These are phyloP conservation scores for Antrozous pallidus DNA, from an alignment of 2,797 vertebrate species.

Conservation along the genomic window DNA sequence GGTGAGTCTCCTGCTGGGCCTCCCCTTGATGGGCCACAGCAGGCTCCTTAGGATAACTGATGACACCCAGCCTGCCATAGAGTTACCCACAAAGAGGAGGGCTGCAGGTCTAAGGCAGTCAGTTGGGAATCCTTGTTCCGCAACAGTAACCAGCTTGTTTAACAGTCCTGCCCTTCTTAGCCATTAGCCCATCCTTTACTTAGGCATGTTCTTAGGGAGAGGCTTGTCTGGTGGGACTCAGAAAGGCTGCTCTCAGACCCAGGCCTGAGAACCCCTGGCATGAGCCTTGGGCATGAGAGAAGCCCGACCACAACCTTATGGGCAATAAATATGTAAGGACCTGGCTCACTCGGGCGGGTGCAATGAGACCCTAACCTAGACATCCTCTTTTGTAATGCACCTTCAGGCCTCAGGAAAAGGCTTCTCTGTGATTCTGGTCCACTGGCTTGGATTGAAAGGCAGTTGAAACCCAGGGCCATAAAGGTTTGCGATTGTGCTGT, in stretches of 20 bases:
- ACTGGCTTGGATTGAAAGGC: not conserved
- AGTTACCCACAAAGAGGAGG: not conserved
- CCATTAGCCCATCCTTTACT: not conserved
- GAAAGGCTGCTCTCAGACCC: not conserved
- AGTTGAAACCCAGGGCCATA: not conserved
- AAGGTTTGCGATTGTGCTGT: not conserved
- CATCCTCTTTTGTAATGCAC: not conserved
- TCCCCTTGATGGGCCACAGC: accelerated
- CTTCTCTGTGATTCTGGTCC: not conserved
- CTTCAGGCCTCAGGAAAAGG: not conserved
- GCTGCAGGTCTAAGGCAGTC: accelerated
- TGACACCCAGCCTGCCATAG: too few species aligned
- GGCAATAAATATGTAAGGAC: not conserved
- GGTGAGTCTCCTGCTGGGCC: accelerated
- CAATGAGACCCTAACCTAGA: not conserved
- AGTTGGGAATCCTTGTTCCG: not conserved
- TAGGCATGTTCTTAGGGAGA: not conserved
- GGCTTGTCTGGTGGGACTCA: not conserved
- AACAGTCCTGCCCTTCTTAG: not conserved
- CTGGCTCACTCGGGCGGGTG: not conserved
- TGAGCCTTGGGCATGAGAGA: not conserved
- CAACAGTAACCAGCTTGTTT: not conserved
- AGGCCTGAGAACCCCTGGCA: not conserved
- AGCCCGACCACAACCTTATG: not conserved
- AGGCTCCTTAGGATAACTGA: not conserved